Base-by-base conservation (phyloP, 2,888 invertebrate species). In the Nemotelus pantherinus region DNA sequence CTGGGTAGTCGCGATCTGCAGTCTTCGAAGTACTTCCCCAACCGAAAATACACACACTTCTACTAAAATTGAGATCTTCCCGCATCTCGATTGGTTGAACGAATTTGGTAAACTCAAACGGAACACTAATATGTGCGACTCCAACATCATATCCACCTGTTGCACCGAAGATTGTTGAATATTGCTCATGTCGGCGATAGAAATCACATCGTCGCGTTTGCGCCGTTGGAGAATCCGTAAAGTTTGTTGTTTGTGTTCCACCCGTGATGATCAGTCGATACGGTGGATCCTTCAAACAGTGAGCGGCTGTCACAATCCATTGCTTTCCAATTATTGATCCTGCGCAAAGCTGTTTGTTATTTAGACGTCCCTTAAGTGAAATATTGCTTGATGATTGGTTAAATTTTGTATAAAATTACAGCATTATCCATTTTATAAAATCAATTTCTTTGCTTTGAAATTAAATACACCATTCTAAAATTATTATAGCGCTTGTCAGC, bases 251-350 rank as follows among this genome's bases (percentile, higher is more conserved):
- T n/a, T 79, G 78, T 43, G 70, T 64, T 3, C 80, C 80, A 48
- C 77, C 78, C 2, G 57, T 71, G 7, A 74, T 50, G 48, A 77
- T 39, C 39, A 80, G 63, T 39, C 77, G 75, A 43, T 60, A 67
- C 25, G 79, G 64, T 5, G 72, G 70, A 4, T 78, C 53, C 50
- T 63, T 48, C 7, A 80, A 57, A 70, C 81, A 81, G 70, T 81
- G 81, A 9, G 80, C 81, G 3, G 80, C 81, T 7, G 80, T 80
- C 43, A 81, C 41, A n/a, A 80, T 71, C 79, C 80, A 80, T 39
- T 70, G 67, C 44, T 65, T 53, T 41, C 45, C 68, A 39, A 81
- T 43, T 47, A 81, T 57, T n/a, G 81, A 72, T 5, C 80, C 80
- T 43, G 77, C 80, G 70, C 81, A 81, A 65, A 76, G 77, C 39